phyloP scores from a whole-genome alignment of 2,888 invertebrate species.

The Thereva nobilitata region DNA sequence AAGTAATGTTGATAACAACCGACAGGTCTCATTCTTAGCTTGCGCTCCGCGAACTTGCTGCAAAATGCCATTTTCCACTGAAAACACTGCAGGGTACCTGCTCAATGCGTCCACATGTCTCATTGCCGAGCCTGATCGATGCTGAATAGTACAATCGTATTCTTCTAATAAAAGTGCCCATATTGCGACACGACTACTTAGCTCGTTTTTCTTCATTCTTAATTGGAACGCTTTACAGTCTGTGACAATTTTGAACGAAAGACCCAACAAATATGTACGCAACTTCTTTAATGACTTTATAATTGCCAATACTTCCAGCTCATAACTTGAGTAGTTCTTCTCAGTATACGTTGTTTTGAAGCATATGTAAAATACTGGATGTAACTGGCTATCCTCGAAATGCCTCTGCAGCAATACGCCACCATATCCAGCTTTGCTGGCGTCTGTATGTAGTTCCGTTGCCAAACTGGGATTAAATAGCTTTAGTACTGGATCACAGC shows the following conservation, averaged over 20 bases:
- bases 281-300: not conserved
- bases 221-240: too few relatives aligned
- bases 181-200: not conserved
- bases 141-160: not conserved
- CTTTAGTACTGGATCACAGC: not conserved
- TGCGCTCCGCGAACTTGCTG: slow-evolving; percentile 4
- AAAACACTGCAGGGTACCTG: not conserved
- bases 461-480: not conserved
- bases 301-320: not conserved
- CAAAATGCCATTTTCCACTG: not conserved
- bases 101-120: not conserved
- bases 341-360: not conserved
- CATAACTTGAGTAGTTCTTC: not conserved
- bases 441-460: slow-evolving; percentile 1
- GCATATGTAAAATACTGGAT: not conserved
- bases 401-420: not conserved
- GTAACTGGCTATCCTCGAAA: not conserved
- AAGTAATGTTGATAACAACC: not conserved
- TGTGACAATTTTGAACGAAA: not conserved
- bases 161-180: not conserved
- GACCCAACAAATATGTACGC: not conserved
- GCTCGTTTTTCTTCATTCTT: not conserved
- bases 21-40: not conserved
- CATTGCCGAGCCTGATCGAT: not conserved
- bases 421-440: not conserved